Percentiles rank a stretch among this genome's conserved stretches.
Evolutionary conservation across 2,113 vertebrate genomes (phyloP).

Genomic region (Alligator mississippiensis): DNA sequence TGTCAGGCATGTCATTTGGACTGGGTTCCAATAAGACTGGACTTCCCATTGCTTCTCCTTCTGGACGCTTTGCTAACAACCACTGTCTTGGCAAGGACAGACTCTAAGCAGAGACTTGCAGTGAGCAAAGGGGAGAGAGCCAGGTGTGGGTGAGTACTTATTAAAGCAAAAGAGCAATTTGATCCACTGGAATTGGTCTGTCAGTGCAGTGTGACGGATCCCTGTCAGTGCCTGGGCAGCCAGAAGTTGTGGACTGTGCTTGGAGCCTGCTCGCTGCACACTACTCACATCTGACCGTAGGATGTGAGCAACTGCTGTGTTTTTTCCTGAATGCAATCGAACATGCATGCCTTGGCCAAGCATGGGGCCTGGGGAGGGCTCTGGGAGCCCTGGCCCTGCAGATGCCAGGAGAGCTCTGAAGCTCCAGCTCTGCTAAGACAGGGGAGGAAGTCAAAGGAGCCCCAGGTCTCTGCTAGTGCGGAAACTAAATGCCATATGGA

Average conservation of each 20-base stretch:
- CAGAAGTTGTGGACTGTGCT: neutral
- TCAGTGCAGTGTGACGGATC: neutral
- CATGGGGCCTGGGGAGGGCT: slow-evolving; percentile 5
- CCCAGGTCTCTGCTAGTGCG: neutral
- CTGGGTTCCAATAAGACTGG: accelerated
- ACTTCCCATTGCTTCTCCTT: neutral
- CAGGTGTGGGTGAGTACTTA: accelerated
- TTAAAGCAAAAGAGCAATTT: neutral
- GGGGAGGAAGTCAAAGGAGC: neutral
- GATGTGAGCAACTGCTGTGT: neutral
- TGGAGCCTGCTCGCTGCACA: accelerated
- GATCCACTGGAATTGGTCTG: accelerated
- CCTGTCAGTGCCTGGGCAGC: neutral
- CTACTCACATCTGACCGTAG: neutral
- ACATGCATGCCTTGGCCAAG: neutral
- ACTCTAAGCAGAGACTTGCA: neutral
- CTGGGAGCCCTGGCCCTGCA: slow-evolving; percentile 27
- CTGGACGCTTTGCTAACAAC: accelerated
- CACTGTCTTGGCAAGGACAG: slow-evolving; percentile 1
- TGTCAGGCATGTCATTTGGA: neutral
- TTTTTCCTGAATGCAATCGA: too few relatives aligned
- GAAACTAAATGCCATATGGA: accelerated
- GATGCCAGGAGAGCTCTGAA: neutral
- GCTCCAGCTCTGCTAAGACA: neutral
- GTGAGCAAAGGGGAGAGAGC: neutral